phyloP scores from a whole-genome alignment of 1,140 invertebrate species.

The Drosophila lacertosa region DNA sequence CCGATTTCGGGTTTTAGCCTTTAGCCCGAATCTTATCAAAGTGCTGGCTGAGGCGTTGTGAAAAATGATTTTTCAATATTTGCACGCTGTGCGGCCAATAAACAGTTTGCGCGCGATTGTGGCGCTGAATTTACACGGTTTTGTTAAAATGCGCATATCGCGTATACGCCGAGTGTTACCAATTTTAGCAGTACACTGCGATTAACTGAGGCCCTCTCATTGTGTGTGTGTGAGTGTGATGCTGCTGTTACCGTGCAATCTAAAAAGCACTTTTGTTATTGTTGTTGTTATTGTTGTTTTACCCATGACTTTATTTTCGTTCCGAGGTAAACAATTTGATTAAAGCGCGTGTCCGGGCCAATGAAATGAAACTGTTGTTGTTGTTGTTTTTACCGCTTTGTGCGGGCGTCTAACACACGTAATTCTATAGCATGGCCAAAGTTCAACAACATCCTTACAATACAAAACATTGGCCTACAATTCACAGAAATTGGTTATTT shows the following conservation, averaged over 20 bases:
- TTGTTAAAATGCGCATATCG: conserved; percentile 70
- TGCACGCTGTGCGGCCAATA: conserved; percentile 20
- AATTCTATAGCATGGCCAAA: not conserved
- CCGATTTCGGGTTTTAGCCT: conserved; percentile 6
- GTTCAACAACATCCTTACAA: conserved; percentile 11
- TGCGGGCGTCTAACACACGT: not conserved
- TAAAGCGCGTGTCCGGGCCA: conserved; percentile 61
- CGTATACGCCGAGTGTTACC: conserved; percentile 65
- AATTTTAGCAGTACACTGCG: conserved; percentile 67
- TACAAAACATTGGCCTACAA: not conserved
- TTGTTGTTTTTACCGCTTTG: conserved; percentile 7
- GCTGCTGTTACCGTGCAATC: no score
- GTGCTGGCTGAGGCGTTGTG: conserved; percentile 25
- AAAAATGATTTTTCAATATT: conserved; percentile 66
- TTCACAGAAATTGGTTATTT: conserved; percentile 7
- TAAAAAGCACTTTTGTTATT: not conserved
- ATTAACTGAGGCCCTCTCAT: conserved; percentile 13
- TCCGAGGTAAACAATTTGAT: conserved; percentile 66
- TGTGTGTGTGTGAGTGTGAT: conserved; percentile 5
- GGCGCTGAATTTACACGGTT: conserved; percentile 50
- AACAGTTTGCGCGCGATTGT: conserved; percentile 21
- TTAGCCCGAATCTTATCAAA: conserved; percentile 53
- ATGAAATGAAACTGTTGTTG: conserved; percentile 21
- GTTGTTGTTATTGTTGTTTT: no score
- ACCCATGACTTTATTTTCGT: conserved; percentile 66